A percentile compares a stretch with the other conserved stretches of the same genome.
phyloP scores from a whole-genome alignment of 2,113 vertebrate species.

The Verasper variegatus region DNA sequence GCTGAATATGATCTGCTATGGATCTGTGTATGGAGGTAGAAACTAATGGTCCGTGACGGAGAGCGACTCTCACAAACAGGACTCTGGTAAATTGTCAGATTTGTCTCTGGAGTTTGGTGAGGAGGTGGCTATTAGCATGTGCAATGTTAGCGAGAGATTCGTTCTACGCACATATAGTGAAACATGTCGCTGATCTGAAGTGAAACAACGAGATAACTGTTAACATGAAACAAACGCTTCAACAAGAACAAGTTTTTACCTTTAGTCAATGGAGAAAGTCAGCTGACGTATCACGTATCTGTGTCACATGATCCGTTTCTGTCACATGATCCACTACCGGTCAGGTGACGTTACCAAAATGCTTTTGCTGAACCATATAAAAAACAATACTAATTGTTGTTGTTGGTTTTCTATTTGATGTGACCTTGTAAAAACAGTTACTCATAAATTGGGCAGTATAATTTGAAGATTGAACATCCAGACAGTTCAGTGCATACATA shows the following conservation, averaged over 20 bases:
- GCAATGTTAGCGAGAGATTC: not conserved
- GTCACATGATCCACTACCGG: conserved; percentile 22
- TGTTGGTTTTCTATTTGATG: too few species aligned
- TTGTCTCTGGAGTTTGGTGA: not conserved
- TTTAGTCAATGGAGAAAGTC: not conserved
- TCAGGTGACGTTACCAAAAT: not conserved
- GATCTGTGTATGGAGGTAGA: not conserved
- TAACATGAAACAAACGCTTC: not conserved
- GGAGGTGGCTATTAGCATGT: not conserved
- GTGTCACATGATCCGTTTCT: not conserved
- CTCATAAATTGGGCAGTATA: too few species aligned
- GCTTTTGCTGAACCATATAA: too few species aligned
- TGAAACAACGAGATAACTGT: not conserved
- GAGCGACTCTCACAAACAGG: not conserved
- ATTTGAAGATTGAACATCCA: too few species aligned
- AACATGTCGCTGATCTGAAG: not conserved
- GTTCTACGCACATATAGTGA: not conserved
- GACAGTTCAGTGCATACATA: too few species aligned
- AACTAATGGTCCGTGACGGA: too few species aligned
- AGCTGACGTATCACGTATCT: rapidly evolving
- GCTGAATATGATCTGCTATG: too few species aligned
- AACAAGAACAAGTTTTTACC: not conserved
- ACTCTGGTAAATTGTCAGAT: not conserved
- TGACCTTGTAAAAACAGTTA: too few species aligned
- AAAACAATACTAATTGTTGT: too few species aligned